These are phyloP conservation scores for Conus betulinus DNA, from an alignment of 1,140 invertebrate genomes.

Conservation along the genomic window DNA sequence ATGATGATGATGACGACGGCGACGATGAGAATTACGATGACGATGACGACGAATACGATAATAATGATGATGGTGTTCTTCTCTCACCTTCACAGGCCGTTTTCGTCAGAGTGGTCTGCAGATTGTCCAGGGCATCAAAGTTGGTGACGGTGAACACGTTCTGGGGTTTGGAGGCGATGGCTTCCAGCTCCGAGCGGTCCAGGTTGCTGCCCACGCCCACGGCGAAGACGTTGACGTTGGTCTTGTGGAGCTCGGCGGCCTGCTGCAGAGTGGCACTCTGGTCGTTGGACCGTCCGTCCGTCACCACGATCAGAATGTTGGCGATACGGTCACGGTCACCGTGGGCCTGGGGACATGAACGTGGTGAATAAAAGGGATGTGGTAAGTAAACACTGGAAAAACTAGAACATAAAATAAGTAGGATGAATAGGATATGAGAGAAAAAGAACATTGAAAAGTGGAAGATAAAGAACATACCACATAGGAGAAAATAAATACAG, in stretches of 20 bases:
- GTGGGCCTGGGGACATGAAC: slow-evolving; percentile 11
- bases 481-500: too few species aligned
- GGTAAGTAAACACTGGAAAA: too few species aligned
- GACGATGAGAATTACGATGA: too few species aligned
- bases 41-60: too few species aligned
- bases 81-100: slow-evolving; percentile 59
- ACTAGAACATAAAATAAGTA: too few species aligned
- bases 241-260: slow-evolving; percentile 45
- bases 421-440: too few species aligned
- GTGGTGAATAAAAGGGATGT: too few species aligned
- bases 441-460: too few species aligned
- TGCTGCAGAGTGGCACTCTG: slow-evolving; percentile 31
- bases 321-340: slow-evolving; percentile 60
- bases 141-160: slow-evolving; percentile 58
- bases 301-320: slow-evolving; percentile 61
- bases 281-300: slow-evolving; percentile 59
- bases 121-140: slow-evolving; percentile 55
- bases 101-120: slow-evolving; percentile 55
- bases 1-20: too few species aligned
- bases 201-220: slow-evolving; percentile 62
- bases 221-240: slow-evolving; percentile 57
- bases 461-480: too few species aligned
- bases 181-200: slow-evolving; percentile 46
- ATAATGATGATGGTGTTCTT: not conserved
- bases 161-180: slow-evolving; percentile 52